These are phyloP conservation scores for Eupleurogrammus muticus DNA, from an alignment of 2,797 vertebrate genomes.

Conservation along the genomic window DNA sequence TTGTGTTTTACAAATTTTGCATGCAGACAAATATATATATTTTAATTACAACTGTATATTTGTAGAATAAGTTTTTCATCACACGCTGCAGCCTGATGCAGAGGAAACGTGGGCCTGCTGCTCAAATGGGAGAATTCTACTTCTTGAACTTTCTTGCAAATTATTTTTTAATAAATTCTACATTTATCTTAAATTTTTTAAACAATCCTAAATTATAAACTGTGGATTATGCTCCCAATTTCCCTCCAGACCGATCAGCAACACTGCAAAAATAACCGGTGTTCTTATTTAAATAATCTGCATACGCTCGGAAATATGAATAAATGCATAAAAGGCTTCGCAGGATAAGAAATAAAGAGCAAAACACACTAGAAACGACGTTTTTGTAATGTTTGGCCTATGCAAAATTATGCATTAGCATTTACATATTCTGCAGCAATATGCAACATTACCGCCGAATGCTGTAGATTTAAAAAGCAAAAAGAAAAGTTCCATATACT, in stretches of 20 bases:
- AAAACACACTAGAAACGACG: not conserved
- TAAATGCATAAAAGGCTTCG: not conserved
- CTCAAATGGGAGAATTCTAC: slow-evolving; percentile 23
- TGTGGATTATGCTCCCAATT: not conserved
- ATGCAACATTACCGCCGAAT: not conserved
- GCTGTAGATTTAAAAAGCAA: not conserved
- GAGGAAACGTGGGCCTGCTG: not conserved
- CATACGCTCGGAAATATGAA: slow-evolving; percentile 17
- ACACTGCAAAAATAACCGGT: not conserved
- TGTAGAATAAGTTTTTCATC: no score
- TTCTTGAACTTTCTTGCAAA: slow-evolving; percentile 24
- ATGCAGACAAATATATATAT: not conserved
- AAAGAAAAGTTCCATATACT: not conserved
- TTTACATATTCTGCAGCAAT: slow-evolving; percentile 37
- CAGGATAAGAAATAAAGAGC: not conserved
- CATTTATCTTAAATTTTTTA: slow-evolving; percentile 6
- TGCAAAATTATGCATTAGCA: slow-evolving; percentile 29
- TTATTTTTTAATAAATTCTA: not conserved
- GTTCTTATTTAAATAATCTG: slow-evolving; percentile 53
- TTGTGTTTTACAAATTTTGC: slow-evolving; percentile 10
- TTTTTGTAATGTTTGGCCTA: slow-evolving; percentile 1
- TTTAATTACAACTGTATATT: not conserved
- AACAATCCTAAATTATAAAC: not conserved
- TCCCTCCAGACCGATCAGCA: not conserved
- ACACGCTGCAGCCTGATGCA: no score